phyloP scores from a whole-genome alignment of 2,888 invertebrate species.

The Hydrotaea diabolus region DNA sequence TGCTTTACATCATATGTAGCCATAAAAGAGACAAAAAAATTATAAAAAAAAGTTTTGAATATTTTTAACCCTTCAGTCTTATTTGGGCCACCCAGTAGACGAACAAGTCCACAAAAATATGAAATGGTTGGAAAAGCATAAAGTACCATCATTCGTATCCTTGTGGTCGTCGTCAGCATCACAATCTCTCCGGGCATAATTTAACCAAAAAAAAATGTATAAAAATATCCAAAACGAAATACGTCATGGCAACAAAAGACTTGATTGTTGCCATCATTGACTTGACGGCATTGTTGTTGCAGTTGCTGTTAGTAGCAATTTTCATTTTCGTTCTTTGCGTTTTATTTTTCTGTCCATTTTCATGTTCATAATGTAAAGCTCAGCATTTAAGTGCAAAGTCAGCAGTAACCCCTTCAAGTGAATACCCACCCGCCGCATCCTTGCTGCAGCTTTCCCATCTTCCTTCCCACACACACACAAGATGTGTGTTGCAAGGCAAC shows the following conservation, averaged over 20 bases:
- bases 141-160: not conserved
- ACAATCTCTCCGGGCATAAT: constrained; percentile 38
- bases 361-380: not conserved
- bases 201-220: constrained; percentile 32
- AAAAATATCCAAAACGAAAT: constrained; percentile 30
- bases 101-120: constrained; percentile 19
- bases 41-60: too few species aligned
- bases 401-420: not conserved
- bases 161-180: not conserved
- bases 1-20: too few species aligned
- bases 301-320: constrained; percentile 19
- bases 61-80: too few species aligned
- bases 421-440: not conserved
- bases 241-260: constrained; percentile 26
- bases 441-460: not conserved
- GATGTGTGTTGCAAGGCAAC: not conserved
- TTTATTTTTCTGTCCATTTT: not conserved
- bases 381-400: constrained; percentile 24
- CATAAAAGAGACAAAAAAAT: too few species aligned
- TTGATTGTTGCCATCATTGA: constrained; percentile 14
- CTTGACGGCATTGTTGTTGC: constrained; percentile 8
- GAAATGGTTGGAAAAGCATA: not conserved
- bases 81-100: too few species aligned
- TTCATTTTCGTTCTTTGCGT: constrained; percentile 11
- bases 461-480: not conserved